phyloP scores from a whole-genome alignment of 2,113 vertebrate species.

The Poecile atricapillus region DNA sequence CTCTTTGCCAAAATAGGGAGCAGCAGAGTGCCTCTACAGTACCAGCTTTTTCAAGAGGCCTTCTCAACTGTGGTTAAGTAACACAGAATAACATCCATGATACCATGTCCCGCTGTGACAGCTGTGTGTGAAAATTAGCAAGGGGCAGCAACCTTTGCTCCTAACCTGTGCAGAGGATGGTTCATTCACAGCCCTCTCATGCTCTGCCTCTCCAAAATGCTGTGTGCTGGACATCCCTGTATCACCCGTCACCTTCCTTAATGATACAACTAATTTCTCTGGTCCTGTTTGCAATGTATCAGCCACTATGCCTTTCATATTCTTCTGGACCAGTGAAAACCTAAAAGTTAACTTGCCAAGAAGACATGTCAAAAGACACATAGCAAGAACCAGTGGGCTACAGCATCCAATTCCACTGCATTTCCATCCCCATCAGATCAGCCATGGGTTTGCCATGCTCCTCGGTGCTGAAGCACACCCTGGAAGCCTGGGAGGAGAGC shows the following conservation, averaged over 20 bases:
- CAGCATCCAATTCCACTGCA: background rate
- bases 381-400: background rate
- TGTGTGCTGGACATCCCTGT: background rate
- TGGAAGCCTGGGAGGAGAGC: rapidly evolving
- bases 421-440: background rate
- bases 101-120: rapidly evolving
- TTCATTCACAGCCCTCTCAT: background rate
- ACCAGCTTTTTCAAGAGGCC: background rate
- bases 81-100: background rate
- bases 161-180: background rate
- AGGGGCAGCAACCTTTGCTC: background rate
- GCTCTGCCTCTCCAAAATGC: background rate
- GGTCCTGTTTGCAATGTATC: background rate
- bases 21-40: background rate
- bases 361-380: background rate
- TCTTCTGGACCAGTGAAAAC: background rate
- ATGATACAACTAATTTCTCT: background rate
- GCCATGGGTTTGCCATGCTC: rapidly evolving
- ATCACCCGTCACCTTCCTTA: background rate
- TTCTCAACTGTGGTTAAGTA: background rate
- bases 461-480: rapidly evolving
- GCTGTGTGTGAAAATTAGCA: background rate
- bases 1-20: background rate
- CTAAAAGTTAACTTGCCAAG: background rate
- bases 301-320: background rate